phyloP scores from a whole-genome alignment of 2,888 invertebrate genomes.

The Ctenicera cuprea region DNA sequence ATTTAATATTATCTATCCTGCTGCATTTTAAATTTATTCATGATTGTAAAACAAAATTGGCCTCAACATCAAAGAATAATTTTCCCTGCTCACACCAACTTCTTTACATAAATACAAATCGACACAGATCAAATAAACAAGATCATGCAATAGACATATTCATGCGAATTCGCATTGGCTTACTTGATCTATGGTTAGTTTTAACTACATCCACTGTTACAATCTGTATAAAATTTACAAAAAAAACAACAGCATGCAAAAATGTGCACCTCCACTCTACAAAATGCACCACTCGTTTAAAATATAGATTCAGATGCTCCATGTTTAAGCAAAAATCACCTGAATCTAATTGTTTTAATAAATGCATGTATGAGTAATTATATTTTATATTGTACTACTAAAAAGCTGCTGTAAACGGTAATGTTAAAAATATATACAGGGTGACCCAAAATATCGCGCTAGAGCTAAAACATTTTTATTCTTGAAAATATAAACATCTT shows the following conservation, averaged over 20 bases:
- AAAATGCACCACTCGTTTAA: constrained; percentile 10
- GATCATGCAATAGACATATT: constrained; percentile 19
- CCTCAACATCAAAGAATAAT: too few relatives aligned
- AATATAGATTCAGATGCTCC: background rate
- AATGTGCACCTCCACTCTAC: constrained; percentile 51
- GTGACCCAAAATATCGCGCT: too few relatives aligned
- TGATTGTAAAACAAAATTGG: too few relatives aligned
- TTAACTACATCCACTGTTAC: constrained; percentile 48
- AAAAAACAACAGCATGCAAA: constrained; percentile 47
- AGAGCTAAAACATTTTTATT: too few relatives aligned
- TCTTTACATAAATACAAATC: background rate
- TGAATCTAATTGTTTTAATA: constrained; percentile 8
- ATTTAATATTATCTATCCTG: too few relatives aligned
- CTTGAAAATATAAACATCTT: too few relatives aligned
- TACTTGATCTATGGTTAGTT: constrained; percentile 29
- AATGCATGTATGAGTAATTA: constrained; percentile 36
- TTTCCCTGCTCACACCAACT: background rate
- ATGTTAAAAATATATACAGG: background rate
- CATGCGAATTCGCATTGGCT: constrained; percentile 25
- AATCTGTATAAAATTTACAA: constrained; percentile 23
- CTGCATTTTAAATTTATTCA: too few relatives aligned
- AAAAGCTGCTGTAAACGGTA: constrained; percentile 1
- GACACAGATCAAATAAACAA: constrained; percentile 8
- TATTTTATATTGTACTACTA: constrained; percentile 5
- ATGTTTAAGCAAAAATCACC: background rate